Percentiles rank a stretch among this genome's conserved stretches.
Evolutionary conservation across 1,140 invertebrate genomes (phyloP).

Genomic region (Gryllus bimaculatus): DNA sequence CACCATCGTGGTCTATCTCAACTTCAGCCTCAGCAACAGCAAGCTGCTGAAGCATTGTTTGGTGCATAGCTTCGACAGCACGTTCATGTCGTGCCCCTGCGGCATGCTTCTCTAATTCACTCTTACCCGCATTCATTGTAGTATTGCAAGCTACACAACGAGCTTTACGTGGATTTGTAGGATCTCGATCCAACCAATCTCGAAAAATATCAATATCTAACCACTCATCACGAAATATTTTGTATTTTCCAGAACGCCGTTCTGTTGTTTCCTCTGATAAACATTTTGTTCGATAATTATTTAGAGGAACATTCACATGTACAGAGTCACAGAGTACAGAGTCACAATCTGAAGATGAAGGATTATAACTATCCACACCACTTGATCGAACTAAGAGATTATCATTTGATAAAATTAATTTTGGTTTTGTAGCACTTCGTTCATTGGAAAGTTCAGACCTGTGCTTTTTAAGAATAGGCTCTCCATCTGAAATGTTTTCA

Average conservation of each 20-base stretch:
- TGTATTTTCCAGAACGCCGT: background rate
- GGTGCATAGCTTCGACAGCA: conserved; percentile 9
- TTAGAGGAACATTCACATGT: background rate
- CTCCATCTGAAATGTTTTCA: background rate
- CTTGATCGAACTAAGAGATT: background rate
- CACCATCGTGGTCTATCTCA: background rate
- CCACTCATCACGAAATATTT: conserved; percentile 16
- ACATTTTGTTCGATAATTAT: background rate
- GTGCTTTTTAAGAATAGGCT: background rate
- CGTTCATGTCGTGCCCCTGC: conserved; percentile 28
- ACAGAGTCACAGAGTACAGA: background rate
- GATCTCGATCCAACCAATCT: conserved; percentile 16
- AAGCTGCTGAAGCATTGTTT: conserved; percentile 10
- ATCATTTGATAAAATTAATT: background rate
- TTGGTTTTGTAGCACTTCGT: background rate
- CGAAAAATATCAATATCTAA: conserved; percentile 14
- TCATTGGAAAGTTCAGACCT: background rate
- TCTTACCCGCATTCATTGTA: conserved; percentile 29
- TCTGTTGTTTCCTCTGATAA: background rate
- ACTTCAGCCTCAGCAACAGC: background rate
- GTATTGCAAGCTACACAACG: conserved; percentile 29
- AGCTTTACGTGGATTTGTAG: conserved; percentile 11
- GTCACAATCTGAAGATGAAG: background rate
- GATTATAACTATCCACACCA: background rate
- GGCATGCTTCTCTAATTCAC: conserved; percentile 31